Percentiles rank a stretch among this genome's conserved stretches.
Evolutionary conservation across 1,140 invertebrate species (phyloP).

Genomic region (Halictus rubicundus): DNA sequence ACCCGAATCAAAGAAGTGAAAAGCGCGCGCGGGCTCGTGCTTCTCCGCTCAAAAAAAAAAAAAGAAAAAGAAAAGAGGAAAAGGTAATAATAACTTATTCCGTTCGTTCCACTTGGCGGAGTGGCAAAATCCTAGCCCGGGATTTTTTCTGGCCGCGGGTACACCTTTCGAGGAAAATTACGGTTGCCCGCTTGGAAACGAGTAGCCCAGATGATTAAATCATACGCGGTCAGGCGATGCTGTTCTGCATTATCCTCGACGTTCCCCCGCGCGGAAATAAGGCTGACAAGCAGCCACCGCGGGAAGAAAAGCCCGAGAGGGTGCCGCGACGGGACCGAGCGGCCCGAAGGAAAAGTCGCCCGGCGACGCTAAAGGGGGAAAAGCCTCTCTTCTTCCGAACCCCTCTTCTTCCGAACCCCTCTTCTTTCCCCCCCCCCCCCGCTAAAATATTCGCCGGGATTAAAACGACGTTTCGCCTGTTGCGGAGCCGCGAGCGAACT

Average conservation of each 20-base stretch:
- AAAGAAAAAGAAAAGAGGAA: too few relatives aligned
- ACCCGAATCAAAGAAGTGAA: not conserved
- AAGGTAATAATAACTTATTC: slow-evolving; percentile 41
- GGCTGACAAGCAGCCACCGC: slow-evolving; percentile 11
- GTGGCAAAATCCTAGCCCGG: slow-evolving; percentile 21
- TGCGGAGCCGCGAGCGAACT: not conserved
- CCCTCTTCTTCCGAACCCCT: slow-evolving; percentile 1
- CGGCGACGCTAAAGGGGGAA: not conserved
- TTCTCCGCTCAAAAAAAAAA: not conserved
- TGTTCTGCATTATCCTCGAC: slow-evolving; percentile 48
- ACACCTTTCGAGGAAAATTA: slow-evolving; percentile 29
- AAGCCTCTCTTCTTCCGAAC: slow-evolving; percentile 18
- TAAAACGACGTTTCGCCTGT: slow-evolving; percentile 37
- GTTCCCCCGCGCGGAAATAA: slow-evolving; percentile 43
- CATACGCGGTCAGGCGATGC: slow-evolving; percentile 33
- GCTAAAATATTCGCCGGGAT: slow-evolving; percentile 55
- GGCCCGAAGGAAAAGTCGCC: slow-evolving; percentile 20
- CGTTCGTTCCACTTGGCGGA: slow-evolving; percentile 35
- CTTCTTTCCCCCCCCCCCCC: too few relatives aligned
- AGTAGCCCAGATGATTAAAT: slow-evolving; percentile 45
- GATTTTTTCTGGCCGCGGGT: slow-evolving; percentile 9
- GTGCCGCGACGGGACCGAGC: not conserved
- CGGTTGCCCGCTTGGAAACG: slow-evolving; percentile 18
- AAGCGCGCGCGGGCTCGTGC: not conserved
- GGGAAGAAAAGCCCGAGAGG: not conserved